These are phyloP conservation scores for Spondyliosoma cantharus DNA, from an alignment of 2,797 vertebrate species.

Conservation along the genomic window DNA sequence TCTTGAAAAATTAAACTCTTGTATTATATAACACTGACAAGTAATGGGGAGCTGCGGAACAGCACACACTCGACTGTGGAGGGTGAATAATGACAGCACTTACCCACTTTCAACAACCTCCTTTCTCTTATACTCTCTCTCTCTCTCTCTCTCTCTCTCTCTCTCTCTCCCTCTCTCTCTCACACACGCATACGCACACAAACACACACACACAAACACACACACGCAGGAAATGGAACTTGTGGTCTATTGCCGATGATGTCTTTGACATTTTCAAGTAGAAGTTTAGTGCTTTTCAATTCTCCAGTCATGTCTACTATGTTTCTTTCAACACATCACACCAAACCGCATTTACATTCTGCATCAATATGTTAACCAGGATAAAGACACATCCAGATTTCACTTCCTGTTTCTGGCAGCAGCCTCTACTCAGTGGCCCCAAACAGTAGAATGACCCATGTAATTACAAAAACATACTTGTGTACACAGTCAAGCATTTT, in stretches of 20 bases:
- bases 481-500: neutral
- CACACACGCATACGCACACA: conserved; percentile 3
- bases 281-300: conserved; percentile 26
- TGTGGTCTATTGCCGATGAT: conserved; percentile 43
- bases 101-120: conserved; percentile 51
- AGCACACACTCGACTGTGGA: conserved; percentile 35
- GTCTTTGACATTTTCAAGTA: conserved; percentile 63
- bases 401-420: conserved; percentile 3
- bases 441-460: conserved; percentile 19
- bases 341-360: conserved; percentile 36
- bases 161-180: too few species aligned
- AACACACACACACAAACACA: conserved; percentile 12
- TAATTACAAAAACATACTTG: conserved; percentile 17
- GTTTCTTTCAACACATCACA: conserved; percentile 50
- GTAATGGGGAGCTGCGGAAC: conserved; percentile 46
- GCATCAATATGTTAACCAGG: conserved; percentile 8
- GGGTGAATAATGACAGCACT: conserved; percentile 62
- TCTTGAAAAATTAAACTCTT: conserved; percentile 62
- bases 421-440: neutral
- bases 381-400: conserved; percentile 23
- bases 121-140: conserved; percentile 29
- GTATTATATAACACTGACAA: conserved; percentile 59
- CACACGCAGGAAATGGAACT: conserved; percentile 23
- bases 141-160: neutral
- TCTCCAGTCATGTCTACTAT: conserved; percentile 30